Evolutionary conservation across 2,888 invertebrate genomes (phyloP), one percentile per base, ranked within the genome.

Genomic region (Acanthosepion esculentum): DNA sequence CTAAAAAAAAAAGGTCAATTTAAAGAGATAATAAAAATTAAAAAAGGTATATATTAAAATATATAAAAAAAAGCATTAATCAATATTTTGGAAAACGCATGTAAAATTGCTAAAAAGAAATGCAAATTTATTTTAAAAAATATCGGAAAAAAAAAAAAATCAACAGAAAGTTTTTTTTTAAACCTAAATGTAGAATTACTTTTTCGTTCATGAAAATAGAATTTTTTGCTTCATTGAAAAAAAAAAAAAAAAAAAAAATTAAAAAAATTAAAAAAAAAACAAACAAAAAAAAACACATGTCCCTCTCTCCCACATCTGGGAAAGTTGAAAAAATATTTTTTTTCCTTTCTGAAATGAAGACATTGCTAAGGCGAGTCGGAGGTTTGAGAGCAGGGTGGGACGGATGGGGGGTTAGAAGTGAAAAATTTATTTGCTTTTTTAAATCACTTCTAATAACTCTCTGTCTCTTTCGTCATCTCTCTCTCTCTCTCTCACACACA

Each of bases 341-440:
- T 78, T 78, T 33, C n/a, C n/a, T 33, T 33, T n/a, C 78, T 78
- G 15, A 78, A 78, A n/a, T 78, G 78, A 78, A 78, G 78, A 78
- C n/a, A n/a, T n/a, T n/a, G 10, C n/a, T n/a, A 33, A 23, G n/a
- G 18, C n/a, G 78, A 12, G n/a, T 78, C 18, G 41, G 41, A 2
- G 3, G 1, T 41, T 41, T 41, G 41, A 3, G 1, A 41, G 41
- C 41, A 0, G 12, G 0, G 78, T n/a, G 2, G n/a, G 78, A 12
- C 18, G 78, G 10, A n/a, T 78, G 7, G 8, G 12, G 12, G 78
- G 78, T n/a, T 78, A 10, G 78, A 33, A 78, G 78, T 78, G 78
- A 78, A 78, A 78, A 78, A n/a, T 78, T 78, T 78, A 78, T 78
- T 78, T 78, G n/a, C n/a, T 78, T 78, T 78, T 78, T 78, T 33